A percentile compares a stretch with the other conserved stretches of the same genome.
Evolutionary conservation across 2,888 invertebrate species (phyloP).

Genomic region (Metacarcinus magister): DNA sequence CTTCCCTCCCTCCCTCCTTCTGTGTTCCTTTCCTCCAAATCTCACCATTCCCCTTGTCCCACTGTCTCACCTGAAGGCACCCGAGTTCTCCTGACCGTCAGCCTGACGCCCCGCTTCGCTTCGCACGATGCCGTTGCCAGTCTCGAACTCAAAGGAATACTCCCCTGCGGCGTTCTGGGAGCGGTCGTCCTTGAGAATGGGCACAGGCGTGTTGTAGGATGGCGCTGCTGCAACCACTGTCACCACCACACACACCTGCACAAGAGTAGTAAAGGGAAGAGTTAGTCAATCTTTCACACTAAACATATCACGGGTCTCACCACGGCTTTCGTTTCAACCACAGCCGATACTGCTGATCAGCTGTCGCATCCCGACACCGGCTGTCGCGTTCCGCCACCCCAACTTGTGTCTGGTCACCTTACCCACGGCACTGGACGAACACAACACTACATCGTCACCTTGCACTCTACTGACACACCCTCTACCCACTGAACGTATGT

Average conservation of each 20-base stretch:
- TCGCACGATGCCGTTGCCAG: conserved; percentile 49
- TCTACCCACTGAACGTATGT: no score
- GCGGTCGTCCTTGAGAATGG: conserved; percentile 30
- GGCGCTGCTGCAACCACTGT: not conserved
- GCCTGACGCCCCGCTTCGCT: not conserved
- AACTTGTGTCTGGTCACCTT: no score
- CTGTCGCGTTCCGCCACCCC: not conserved
- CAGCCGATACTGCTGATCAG: not conserved
- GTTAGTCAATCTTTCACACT: not conserved
- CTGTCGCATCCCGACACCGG: not conserved
- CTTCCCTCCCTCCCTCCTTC: not conserved
- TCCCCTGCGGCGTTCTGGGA: conserved; percentile 32
- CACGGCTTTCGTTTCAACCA: not conserved
- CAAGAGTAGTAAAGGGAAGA: not conserved
- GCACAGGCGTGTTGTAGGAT: not conserved
- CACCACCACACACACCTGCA: not conserved
- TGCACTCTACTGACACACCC: no score
- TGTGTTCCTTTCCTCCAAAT: not conserved
- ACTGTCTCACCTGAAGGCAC: conserved; percentile 2
- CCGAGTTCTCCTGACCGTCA: conserved; percentile 33
- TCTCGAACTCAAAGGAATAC: conserved; percentile 35
- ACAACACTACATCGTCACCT: no score
- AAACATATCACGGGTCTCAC: not conserved
- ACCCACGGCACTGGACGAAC: no score
- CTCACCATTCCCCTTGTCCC: no score